These are phyloP conservation scores for Lepidonotus clava DNA, from an alignment of 2,888 invertebrate genomes.

Conservation along the genomic window DNA sequence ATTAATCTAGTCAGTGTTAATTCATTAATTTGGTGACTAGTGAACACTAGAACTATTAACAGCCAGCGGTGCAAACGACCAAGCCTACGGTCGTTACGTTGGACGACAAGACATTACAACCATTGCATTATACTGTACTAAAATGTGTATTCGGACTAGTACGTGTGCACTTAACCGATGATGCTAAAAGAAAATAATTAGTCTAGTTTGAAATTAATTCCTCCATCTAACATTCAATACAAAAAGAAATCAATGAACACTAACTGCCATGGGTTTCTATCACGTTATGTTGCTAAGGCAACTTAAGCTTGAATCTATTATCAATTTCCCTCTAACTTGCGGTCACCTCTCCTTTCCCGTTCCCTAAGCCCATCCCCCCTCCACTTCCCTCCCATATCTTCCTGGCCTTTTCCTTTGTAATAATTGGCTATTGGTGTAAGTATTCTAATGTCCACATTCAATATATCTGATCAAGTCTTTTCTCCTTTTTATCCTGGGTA, in stretches of 20 bases:
- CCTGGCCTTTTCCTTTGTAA: too few relatives aligned
- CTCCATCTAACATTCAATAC: too few relatives aligned
- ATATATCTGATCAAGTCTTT: background rate
- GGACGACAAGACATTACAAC: background rate
- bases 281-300: background rate
- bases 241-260: too few relatives aligned
- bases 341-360: background rate
- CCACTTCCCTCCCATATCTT: too few relatives aligned
- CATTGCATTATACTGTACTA: background rate
- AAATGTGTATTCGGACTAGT: background rate
- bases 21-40: slow-evolving; percentile 4
- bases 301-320: background rate
- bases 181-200: too few relatives aligned
- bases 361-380: background rate
- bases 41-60: background rate
- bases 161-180: too few relatives aligned
- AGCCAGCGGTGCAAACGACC: background rate
- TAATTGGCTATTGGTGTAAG: slow-evolving; percentile 8
- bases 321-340: background rate
- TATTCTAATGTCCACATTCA: background rate
- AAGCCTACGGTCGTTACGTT: background rate
- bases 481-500: background rate
- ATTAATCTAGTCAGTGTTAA: background rate
- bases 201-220: too few relatives aligned
- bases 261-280: slow-evolving; percentile 7